Base-by-base conservation (phyloP, 2,797 vertebrate genomes). In the Prionace glauca region DNA sequence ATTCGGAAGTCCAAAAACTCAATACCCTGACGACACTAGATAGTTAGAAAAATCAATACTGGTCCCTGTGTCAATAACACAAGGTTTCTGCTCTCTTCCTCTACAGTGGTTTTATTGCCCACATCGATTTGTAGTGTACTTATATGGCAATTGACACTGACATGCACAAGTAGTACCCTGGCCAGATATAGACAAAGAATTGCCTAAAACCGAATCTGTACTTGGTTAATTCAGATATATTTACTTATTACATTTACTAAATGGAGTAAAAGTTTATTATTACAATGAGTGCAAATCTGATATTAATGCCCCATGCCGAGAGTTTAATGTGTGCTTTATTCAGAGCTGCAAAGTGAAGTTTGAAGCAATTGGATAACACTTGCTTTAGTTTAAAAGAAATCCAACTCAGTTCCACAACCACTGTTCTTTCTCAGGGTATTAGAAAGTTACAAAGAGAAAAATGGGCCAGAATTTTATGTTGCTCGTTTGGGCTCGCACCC, bases 61-160 rank as follows among this genome's bases (percentile, higher is more conserved):
- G 32, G 90, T 20, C 18, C n/a, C 62, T 69, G n/a, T 91, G 88
- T 36, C 62, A 91, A 36, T 62, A 67, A 36, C 18, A 18, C n/a
- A 92, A 69, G 18, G 20, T 41, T 92, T 24, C 11, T 67, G 32
- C 18, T 69, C 65, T 41, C n/a, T 69, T 1, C 65, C 90, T 69
- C 62, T 26, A 36, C 20, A 36, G 18, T 65, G 18, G 20, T n/a
- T 41, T 92, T 36, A 24, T 92, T 41, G 90, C 7, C 67, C n/a
- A 92, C 90, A n/a, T 92, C 69, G 62, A 92, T 92, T 36, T 69
- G 65, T 92, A 20, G 22, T 60, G 45, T 95, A 77, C 56, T 50
- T 50, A 74, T 50, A 60, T 0, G 50, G 45, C 0, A 74, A 74
- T 56, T 74, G 41, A 95, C 71, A 56, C 18, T 94, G 91, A 71